phyloP scores from a whole-genome alignment of 2,113 vertebrate genomes.

The Mus musculus region GRCm39 chr5:119309501-119310000 shows the following conservation, averaged over 20 bases:
- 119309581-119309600: neutral
- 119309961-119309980: neutral
- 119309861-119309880: neutral
- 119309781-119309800: neutral
- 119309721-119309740: neutral
- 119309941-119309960: neutral
- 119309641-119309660: accelerated
- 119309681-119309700: accelerated
- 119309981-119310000: neutral
- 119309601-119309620: neutral
- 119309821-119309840: neutral
- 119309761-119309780: accelerated
- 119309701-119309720: accelerated
- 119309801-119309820: neutral
- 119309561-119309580: neutral
- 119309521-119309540: neutral
- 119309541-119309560: neutral
- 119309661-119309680: neutral
- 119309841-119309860: neutral
- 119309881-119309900: neutral
- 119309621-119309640: neutral
- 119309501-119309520: neutral
- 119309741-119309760: too few relatives aligned
- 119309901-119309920: neutral
- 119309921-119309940: neutral